These are phyloP conservation scores for Bolborhynchus lineola DNA, from an alignment of 2,113 vertebrate genomes.

Conservation along the genomic window DNA sequence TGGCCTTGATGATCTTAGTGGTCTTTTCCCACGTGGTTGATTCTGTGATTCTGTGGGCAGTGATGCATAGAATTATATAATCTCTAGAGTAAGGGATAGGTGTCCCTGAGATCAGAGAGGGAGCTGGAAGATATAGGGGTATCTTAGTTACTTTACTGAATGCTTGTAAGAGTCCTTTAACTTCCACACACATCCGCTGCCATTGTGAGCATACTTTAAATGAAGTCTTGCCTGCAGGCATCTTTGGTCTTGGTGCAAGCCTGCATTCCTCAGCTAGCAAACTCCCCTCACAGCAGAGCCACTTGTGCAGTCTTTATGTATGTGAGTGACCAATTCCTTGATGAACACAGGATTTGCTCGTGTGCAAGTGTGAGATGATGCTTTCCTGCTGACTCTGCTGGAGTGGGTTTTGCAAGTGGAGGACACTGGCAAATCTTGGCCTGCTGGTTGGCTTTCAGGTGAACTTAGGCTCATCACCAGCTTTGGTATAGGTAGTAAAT, in stretches of 20 bases:
- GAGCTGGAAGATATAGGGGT: neutral
- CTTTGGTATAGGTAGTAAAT: too few relatives aligned
- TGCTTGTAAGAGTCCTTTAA: neutral
- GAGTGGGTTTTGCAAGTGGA: neutral
- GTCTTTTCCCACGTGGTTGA: neutral
- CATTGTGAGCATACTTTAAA: neutral
- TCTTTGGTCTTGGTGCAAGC: neutral
- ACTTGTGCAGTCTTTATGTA: rapidly evolving
- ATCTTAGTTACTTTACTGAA: neutral
- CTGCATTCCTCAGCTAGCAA: neutral
- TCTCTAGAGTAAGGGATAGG: too few relatives aligned
- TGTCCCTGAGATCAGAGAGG: too few relatives aligned
- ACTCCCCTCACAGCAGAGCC: rapidly evolving
- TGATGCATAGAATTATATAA: neutral
- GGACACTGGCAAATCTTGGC: neutral
- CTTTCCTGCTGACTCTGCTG: rapidly evolving
- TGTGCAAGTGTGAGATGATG: neutral
- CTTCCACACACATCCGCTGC: neutral
- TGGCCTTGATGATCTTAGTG: neutral
- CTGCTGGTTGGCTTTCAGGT: neutral
- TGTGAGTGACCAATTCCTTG: neutral
- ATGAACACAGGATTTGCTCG: neutral
- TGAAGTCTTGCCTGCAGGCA: neutral
- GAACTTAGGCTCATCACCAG: neutral
- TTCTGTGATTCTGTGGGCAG: neutral